phyloP scores from a whole-genome alignment of 2,113 vertebrate genomes.

The Ceyx cyanopectus region DNA sequence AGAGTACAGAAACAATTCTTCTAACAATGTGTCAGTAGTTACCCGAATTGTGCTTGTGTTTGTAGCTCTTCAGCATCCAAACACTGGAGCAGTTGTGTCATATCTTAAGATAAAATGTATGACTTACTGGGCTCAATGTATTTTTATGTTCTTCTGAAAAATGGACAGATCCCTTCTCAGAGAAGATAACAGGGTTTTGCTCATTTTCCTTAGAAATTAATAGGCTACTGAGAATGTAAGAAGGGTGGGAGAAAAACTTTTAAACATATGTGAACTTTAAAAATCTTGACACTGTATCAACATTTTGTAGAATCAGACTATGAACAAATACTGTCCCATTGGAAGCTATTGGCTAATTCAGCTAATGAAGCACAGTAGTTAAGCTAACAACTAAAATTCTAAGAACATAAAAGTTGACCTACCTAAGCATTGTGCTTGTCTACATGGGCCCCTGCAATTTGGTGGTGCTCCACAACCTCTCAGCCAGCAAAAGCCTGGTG shows the following conservation, averaged over 20 bases:
- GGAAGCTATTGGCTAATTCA: background rate
- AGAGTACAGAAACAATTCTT: background rate
- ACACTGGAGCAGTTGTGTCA: background rate
- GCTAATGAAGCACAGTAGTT: background rate
- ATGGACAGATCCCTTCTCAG: background rate
- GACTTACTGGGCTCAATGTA: background rate
- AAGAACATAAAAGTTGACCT: background rate
- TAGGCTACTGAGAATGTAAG: background rate
- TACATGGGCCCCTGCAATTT: background rate
- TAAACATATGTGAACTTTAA: background rate
- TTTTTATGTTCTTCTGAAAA: background rate
- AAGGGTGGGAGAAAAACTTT: background rate
- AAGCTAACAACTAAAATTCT: background rate
- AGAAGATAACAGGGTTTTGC: background rate
- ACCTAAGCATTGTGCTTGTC: background rate
- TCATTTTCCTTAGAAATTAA: background rate
- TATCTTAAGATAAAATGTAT: background rate
- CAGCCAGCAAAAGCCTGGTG: background rate
- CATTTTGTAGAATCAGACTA: background rate
- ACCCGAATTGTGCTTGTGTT: background rate
- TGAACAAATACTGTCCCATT: background rate
- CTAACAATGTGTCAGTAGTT: background rate
- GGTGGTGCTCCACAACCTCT: background rate
- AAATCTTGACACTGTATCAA: background rate
- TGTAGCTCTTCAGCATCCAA: background rate